These are phyloP conservation scores for Hydrochoerus hydrochaeris DNA, from an alignment of 2,113 vertebrate species.

Conservation along the genomic window DNA sequence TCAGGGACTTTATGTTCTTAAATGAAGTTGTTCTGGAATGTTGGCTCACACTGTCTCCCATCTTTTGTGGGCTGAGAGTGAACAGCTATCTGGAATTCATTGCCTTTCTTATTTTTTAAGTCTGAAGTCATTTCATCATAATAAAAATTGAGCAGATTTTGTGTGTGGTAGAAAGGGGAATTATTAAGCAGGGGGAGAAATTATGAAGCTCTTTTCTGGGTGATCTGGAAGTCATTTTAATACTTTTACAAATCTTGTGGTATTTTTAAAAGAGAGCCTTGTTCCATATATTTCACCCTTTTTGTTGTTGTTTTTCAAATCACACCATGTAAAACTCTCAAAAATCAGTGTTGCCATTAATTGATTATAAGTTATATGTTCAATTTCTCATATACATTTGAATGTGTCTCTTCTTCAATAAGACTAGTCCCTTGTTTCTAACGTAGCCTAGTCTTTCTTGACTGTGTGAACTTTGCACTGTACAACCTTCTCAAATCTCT, in stretches of 20 bases:
- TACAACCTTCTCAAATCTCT: constrained; percentile 27
- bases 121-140: background rate
- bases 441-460: background rate
- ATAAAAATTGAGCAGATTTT: background rate
- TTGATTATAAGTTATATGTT: background rate
- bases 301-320: background rate
- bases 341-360: background rate
- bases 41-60: background rate
- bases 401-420: background rate
- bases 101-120: background rate
- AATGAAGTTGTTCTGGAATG: background rate
- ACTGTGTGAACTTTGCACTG: constrained; percentile 46
- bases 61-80: background rate
- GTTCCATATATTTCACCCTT: background rate
- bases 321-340: background rate
- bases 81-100: constrained; percentile 4
- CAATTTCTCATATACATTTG: background rate
- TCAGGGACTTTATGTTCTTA: background rate
- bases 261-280: background rate
- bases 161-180: background rate
- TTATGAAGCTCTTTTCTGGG: background rate
- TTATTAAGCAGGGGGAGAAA: background rate
- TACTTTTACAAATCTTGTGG: background rate
- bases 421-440: background rate
- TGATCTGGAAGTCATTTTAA: background rate